These are phyloP conservation scores for Periophthalmodon schlosseri DNA, from an alignment of 2,113 vertebrate species.

Conservation along the genomic window DNA sequence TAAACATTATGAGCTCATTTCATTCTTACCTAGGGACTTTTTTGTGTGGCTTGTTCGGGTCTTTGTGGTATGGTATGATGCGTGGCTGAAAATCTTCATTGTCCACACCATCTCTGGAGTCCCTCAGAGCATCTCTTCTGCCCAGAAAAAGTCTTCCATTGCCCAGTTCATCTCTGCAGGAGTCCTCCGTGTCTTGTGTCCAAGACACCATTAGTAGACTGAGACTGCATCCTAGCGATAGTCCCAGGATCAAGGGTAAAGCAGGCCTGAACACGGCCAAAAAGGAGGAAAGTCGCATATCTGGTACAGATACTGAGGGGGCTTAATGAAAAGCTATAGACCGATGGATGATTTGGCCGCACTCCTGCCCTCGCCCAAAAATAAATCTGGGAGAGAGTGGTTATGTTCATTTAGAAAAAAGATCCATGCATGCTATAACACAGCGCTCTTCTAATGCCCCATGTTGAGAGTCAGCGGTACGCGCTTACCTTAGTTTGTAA, in stretches of 20 bases:
- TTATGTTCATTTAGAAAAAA: slow-evolving; percentile 2
- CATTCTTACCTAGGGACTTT: slow-evolving; percentile 89
- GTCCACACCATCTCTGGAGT: slow-evolving; percentile 42
- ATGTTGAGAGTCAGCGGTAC: neutral
- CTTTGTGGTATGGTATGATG: slow-evolving; percentile 92
- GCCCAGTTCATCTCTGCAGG: slow-evolving; percentile 72
- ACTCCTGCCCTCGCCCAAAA: slow-evolving; percentile 1
- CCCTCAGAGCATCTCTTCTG: slow-evolving; percentile 47
- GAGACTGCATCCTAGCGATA: slow-evolving; percentile 93
- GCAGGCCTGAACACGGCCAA: slow-evolving; percentile 87
- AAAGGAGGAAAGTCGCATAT: slow-evolving; percentile 84
- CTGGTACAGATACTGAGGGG: slow-evolving; percentile 13
- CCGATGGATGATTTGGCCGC: neutral
- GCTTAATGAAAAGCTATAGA: neutral
- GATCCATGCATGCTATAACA: slow-evolving; percentile 1
- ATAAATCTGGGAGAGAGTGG: slow-evolving; percentile 7
- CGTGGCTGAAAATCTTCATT: slow-evolving; percentile 80
- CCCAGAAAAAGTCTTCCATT: slow-evolving; percentile 62
- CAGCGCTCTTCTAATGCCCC: neutral
- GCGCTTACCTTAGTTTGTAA: too few relatives aligned
- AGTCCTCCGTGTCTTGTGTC: slow-evolving; percentile 83
- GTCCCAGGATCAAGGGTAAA: slow-evolving; percentile 89
- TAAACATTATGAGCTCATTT: neutral
- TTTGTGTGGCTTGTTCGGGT: slow-evolving; percentile 89
- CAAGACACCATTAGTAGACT: slow-evolving; percentile 93